Conservation (phyloP, 2,113 vertebrate species). For the Paramormyrops kingsleyae region DNA sequence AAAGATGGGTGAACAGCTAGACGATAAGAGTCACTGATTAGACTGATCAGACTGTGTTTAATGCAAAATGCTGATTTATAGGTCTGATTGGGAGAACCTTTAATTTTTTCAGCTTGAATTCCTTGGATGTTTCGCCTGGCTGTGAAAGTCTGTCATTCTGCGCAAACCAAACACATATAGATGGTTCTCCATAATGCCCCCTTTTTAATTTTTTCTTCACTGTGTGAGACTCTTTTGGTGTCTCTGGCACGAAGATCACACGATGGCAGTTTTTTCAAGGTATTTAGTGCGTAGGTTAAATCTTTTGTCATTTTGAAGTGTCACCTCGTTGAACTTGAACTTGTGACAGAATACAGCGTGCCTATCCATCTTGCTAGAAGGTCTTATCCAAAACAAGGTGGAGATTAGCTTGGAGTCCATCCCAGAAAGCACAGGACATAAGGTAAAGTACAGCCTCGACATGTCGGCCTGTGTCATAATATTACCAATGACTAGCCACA, state of each 20-base stretch:
- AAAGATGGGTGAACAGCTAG: not conserved
- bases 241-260: not conserved
- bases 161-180: not conserved
- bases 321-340: not conserved
- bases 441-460: not conserved
- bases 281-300: not conserved
- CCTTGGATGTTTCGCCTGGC: not conserved
- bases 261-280: not conserved
- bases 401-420: not conserved
- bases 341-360: not conserved
- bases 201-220: not conserved
- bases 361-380: not conserved
- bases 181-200: not conserved
- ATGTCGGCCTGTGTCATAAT: not conserved
- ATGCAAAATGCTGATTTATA: not conserved
- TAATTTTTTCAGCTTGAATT: not conserved
- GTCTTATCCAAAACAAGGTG: not conserved
- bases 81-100: not conserved
- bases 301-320: not conserved
- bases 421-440: not conserved
- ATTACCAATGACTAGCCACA: not conserved
- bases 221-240: not conserved
- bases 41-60: not conserved
- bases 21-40: not conserved
- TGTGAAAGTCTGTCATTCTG: not conserved